These are phyloP conservation scores for Lasioglossum marginatum DNA, from an alignment of 2,888 invertebrate genomes.

Conservation along the genomic window DNA sequence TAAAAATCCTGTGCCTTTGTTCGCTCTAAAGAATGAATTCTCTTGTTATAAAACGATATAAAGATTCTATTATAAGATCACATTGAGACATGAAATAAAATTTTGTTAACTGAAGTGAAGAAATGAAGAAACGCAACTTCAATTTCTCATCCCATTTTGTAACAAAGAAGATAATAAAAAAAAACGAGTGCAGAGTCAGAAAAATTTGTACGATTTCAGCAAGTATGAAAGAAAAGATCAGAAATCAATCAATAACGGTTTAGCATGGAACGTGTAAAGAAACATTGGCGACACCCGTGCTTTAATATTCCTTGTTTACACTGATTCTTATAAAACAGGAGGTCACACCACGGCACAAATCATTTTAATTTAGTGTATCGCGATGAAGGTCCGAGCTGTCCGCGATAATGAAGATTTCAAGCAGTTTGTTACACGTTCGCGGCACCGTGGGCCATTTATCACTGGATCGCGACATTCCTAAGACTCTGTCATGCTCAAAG, in stretches of 20 bases:
- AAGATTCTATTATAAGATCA: too few species aligned
- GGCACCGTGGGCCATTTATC: not conserved
- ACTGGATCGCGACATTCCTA: not conserved
- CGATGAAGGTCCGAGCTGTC: not conserved
- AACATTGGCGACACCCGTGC: not conserved
- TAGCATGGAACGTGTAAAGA: not conserved
- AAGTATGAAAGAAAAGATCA: not conserved
- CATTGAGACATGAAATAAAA: not conserved
- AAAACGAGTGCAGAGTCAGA: not conserved
- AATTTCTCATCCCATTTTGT: not conserved
- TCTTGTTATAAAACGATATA: too few species aligned
- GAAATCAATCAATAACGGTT: not conserved
- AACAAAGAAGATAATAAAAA: not conserved
- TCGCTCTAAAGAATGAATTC: not conserved
- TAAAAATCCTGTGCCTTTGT: not conserved
- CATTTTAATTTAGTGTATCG: not conserved
- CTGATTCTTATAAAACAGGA: not conserved
- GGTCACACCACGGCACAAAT: not conserved
- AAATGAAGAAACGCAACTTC: not conserved
- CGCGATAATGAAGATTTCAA: constrained; percentile 2
- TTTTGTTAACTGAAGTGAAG: not conserved
- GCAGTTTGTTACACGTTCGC: not conserved
- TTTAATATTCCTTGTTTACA: not conserved
- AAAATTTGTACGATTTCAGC: not conserved
- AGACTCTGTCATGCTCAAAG: not conserved